Base-by-base conservation (phyloP, 2,888 invertebrate species). In the Magallana nippona region DNA sequence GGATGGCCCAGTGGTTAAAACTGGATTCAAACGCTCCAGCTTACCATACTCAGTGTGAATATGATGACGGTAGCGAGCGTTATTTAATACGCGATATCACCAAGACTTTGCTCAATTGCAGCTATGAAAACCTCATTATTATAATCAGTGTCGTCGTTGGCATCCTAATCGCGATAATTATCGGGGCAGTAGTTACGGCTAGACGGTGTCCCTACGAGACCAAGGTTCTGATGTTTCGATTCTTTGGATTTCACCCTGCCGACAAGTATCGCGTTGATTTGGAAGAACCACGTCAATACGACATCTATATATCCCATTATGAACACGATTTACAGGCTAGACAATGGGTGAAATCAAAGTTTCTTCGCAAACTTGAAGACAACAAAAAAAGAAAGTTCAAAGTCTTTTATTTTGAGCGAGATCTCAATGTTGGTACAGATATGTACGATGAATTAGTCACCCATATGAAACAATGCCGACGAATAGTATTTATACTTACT, bases 131-230 rank as follows among this genome's bases (percentile, higher is more conserved):
- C 55, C 27, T 56, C 11, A 79, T 84, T 11, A 71, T 79, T 10
- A 84, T 86, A 13, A 78, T 79, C 11, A 56, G 84, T 17, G 79
- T 83, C 22, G 71, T 83, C 19, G 57, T 82, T n/a, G 79, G 79
- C 10, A 63, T 81, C 22, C n/a, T 84, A 11, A 58, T 84, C 27
- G 82, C 77, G 11, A 44, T 84, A 3, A 79, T 86, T 1, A 56
- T 84, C 19, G 63, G 77, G 13, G 82, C 83, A 8, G 56, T 80
- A 13, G 78, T 88, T 0, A 87, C 88, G 55, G 88, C 87, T 2
- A 86, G 83, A 60, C 80, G 86, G 17, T 89, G 89, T 78, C 89
- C 89, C 0, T 89, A 89, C 62, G 88, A 88, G 78, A 89, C 89
- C 0, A 87, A 87, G 83, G 89, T 89, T 60, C 79, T 89, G 62